Conservation (phyloP, 2,888 invertebrate species). For the Tridacna gigas region DNA sequence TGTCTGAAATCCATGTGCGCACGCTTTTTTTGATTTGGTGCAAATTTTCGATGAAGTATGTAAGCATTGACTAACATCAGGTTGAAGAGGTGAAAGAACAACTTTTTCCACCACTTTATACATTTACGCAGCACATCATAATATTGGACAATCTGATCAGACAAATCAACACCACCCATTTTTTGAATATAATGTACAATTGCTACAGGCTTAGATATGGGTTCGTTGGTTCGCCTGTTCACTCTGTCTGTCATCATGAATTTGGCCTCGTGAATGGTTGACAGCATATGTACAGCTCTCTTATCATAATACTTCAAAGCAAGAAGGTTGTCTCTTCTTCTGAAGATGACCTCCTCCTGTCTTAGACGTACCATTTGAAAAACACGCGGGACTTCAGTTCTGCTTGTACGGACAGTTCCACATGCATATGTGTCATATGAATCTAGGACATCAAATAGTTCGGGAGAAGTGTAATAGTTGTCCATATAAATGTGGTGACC, state of each 20-base stretch:
- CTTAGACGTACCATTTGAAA: conserved; percentile 10
- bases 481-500: no score
- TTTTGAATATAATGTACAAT: conserved; percentile 25
- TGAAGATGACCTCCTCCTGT: conserved; percentile 26
- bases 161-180: no score
- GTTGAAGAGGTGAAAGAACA: conserved; percentile 25
- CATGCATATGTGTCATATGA: conserved; percentile 41
- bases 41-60: conserved; percentile 2
- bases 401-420: conserved; percentile 44
- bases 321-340: no score
- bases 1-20: conserved; percentile 19
- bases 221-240: conserved; percentile 17
- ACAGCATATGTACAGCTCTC: conserved; percentile 40
- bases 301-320: conserved; percentile 44
- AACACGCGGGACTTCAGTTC: conserved; percentile 32
- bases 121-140: conserved; percentile 24
- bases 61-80: conserved; percentile 21
- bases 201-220: conserved; percentile 28
- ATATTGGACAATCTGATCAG: conserved; percentile 20
- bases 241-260: conserved; percentile 14
- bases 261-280: conserved; percentile 41
- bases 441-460: conserved; percentile 42
- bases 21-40: conserved; percentile 5
- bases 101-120: conserved; percentile 55
- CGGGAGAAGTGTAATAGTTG: conserved; percentile 45